A percentile compares a stretch with the other conserved stretches of the same genome.
Conservation (phyloP, 2,888 invertebrate species). For the Sympetrum striolatum region DNA sequence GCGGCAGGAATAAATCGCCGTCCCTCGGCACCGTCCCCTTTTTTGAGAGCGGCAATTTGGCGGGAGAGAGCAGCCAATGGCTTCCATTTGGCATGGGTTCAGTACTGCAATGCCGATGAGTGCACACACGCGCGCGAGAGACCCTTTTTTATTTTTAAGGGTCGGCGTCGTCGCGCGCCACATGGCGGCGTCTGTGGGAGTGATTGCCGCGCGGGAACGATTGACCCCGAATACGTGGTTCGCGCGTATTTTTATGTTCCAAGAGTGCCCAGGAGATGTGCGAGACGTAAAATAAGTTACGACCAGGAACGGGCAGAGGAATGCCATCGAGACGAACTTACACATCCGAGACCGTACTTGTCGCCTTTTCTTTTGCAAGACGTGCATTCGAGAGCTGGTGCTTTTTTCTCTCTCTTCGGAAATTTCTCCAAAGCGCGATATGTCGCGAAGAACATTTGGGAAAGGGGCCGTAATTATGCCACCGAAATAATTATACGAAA, state of each 20-base stretch:
- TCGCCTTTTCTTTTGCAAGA: too few relatives aligned
- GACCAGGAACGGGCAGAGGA: too few relatives aligned
- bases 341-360: too few relatives aligned
- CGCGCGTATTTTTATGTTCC: too few relatives aligned
- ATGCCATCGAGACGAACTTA: too few relatives aligned
- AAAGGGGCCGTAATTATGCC: too few relatives aligned
- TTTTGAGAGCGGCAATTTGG: background rate
- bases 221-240: constrained; percentile 14
- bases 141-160: background rate
- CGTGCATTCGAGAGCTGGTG: too few relatives aligned
- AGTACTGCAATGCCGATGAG: constrained; percentile 38
- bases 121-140: background rate
- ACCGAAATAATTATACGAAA: too few relatives aligned
- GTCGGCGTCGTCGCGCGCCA: background rate
- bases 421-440: too few relatives aligned
- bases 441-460: too few relatives aligned
- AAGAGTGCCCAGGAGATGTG: background rate
- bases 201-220: background rate
- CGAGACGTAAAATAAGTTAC: too few relatives aligned
- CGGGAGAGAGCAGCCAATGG: background rate
- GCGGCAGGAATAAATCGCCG: background rate
- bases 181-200: background rate
- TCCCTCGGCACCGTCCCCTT: background rate
- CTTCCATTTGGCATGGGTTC: constrained; percentile 33
- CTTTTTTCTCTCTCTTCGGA: too few relatives aligned